Conservation (phyloP, 2,797 vertebrate species). For the Decapterus maruadsi region DNA sequence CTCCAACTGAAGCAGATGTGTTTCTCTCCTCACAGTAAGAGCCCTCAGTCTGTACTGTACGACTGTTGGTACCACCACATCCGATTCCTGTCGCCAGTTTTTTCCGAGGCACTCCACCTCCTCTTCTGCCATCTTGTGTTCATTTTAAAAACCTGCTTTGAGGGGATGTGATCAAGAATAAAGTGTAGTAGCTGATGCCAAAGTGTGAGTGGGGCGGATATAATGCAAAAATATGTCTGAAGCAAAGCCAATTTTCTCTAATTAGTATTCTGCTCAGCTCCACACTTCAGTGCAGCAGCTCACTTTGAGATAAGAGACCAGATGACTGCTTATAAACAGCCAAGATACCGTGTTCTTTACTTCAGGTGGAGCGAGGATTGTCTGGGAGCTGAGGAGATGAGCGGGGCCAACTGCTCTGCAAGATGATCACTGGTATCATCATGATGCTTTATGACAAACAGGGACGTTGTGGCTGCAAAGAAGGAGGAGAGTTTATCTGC, state of each 20-base stretch:
- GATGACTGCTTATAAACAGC: constrained; percentile 23
- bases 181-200: constrained; percentile 7
- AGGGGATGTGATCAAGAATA: not conserved
- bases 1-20: not conserved
- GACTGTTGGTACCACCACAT: not conserved
- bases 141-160: constrained; percentile 29
- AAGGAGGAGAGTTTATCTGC: not conserved
- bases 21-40: not conserved
- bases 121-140: constrained; percentile 73
- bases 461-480: not conserved
- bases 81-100: not conserved
- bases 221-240: constrained; percentile 12
- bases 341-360: constrained; percentile 24
- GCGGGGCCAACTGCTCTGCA: constrained; percentile 14
- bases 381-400: not conserved
- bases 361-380: constrained; percentile 18
- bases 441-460: not conserved
- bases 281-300: constrained; percentile 5
- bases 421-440: not conserved
- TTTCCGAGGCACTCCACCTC: constrained; percentile 1
- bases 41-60: not conserved
- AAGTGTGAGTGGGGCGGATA: constrained; percentile 7
- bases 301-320: constrained; percentile 24
- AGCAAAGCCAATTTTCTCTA: not conserved
- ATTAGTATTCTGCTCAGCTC: constrained; percentile 28